Conservation (phyloP, 1,140 invertebrate genomes). For the Ostrea edulis region DNA sequence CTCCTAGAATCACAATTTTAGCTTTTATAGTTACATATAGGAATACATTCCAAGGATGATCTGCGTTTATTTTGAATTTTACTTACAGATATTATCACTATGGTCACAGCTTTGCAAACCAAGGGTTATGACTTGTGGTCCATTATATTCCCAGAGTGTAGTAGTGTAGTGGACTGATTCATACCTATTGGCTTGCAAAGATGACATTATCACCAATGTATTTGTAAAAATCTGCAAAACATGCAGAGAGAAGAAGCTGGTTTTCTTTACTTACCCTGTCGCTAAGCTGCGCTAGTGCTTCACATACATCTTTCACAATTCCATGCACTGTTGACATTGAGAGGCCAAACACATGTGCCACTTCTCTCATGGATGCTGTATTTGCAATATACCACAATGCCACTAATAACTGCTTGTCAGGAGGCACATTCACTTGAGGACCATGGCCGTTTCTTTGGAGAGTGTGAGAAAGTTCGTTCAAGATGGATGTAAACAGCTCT, state of each 20-base stretch:
- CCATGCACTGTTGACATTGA: constrained; percentile 51
- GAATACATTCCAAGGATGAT: too few relatives aligned
- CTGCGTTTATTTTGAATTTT: neutral
- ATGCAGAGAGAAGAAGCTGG: neutral
- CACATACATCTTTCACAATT: constrained; percentile 27
- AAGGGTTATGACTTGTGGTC: too few relatives aligned
- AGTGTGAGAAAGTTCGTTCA: neutral
- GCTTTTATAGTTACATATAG: too few relatives aligned
- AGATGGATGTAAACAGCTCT: constrained; percentile 38
- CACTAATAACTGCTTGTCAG: constrained; percentile 46
- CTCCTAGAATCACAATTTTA: neutral
- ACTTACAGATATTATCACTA: too few relatives aligned
- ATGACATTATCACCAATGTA: too few relatives aligned
- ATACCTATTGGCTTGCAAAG: too few relatives aligned
- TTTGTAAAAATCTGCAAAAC: too few relatives aligned
- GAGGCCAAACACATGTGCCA: constrained; percentile 42
- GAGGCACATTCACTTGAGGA: constrained; percentile 41
- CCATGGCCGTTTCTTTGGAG: constrained; percentile 29
- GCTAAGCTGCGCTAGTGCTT: constrained; percentile 25
- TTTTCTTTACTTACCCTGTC: constrained; percentile 31
- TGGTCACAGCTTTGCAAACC: too few relatives aligned
- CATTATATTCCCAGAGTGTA: too few relatives aligned
- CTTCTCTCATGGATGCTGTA: constrained; percentile 46
- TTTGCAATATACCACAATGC: constrained; percentile 44
- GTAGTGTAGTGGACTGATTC: too few relatives aligned